A percentile compares a stretch with the other conserved stretches of the same genome.
Evolutionary conservation across 1,140 invertebrate genomes (phyloP).

Genomic region (Papilio dardanus): DNA sequence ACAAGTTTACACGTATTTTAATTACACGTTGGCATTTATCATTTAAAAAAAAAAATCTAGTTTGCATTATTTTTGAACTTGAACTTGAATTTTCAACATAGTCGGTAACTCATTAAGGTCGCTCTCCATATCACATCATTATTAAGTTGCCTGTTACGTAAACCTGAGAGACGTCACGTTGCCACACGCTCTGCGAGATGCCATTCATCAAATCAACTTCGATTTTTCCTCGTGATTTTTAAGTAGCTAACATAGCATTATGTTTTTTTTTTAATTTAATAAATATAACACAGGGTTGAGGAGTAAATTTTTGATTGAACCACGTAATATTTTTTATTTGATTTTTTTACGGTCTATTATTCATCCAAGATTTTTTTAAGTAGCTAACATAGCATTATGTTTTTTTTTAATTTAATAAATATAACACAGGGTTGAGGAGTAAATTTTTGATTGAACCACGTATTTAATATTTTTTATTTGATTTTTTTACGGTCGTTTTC

Average conservation of each 20-base stretch:
- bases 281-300: too few species aligned
- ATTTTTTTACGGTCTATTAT: too few species aligned
- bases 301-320: too few species aligned
- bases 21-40: background rate
- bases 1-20: too few species aligned
- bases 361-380: too few species aligned
- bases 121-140: background rate
- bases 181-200: background rate
- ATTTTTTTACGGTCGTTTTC: background rate
- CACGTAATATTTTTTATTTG: too few species aligned
- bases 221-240: background rate
- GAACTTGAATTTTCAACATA: background rate
- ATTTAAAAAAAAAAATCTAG: background rate
- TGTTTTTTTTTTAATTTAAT: too few species aligned
- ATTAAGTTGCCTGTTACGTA: conserved; percentile 2
- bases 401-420: too few species aligned
- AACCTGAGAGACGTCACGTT: conserved; percentile 9
- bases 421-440: background rate
- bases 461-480: too few species aligned
- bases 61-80: background rate
- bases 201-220: background rate
- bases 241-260: too few species aligned
- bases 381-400: too few species aligned
- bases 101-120: background rate
- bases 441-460: background rate